These are phyloP conservation scores for Phylloscopus whistleri DNA, from an alignment of 2,113 vertebrate species.

Conservation along the genomic window DNA sequence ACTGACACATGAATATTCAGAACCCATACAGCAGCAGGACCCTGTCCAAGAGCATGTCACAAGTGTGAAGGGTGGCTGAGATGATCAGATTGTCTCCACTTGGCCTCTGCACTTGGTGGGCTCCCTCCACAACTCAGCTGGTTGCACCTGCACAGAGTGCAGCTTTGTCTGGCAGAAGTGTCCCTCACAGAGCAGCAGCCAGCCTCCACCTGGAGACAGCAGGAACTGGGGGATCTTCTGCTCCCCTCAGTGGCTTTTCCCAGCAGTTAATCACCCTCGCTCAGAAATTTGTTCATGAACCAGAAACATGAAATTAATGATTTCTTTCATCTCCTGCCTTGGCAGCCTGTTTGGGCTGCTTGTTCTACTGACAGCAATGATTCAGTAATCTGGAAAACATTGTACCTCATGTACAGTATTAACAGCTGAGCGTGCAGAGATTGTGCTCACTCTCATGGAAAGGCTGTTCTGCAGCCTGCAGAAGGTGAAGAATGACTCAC, in stretches of 20 bases:
- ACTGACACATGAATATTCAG: background rate
- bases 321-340: slow-evolving; percentile 22
- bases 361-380: slow-evolving; percentile 7
- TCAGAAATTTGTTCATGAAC: background rate
- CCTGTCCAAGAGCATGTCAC: background rate
- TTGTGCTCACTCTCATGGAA: background rate
- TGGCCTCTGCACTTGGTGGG: background rate
- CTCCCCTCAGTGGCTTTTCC: background rate
- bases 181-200: background rate
- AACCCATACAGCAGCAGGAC: background rate
- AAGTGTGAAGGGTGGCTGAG: background rate
- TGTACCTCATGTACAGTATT: background rate
- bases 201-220: background rate
- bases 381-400: slow-evolving; percentile 16
- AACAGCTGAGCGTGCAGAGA: slow-evolving; percentile 11
- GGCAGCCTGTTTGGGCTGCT: slow-evolving; percentile 15
- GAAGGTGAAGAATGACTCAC: background rate
- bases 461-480: background rate
- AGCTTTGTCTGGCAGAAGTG: background rate
- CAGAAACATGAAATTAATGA: background rate
- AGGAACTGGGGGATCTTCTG: background rate
- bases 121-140: background rate
- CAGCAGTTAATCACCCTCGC: background rate
- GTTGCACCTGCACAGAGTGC: background rate
- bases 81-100: background rate